Conservation (phyloP, 2,888 invertebrate genomes). For the Theretra japonica region DNA sequence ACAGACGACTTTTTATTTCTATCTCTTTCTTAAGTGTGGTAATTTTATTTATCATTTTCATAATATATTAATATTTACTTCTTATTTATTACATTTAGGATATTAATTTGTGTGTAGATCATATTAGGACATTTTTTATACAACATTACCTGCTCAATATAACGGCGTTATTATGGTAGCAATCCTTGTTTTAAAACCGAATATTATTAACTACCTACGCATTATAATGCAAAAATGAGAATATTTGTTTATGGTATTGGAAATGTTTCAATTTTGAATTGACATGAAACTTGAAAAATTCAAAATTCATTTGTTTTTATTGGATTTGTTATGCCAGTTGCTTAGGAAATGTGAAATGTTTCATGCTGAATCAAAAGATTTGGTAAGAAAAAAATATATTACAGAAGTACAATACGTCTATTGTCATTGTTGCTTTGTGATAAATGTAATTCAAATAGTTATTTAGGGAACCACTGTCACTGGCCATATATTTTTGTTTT, state of each 20-base stretch:
- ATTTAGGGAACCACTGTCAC: constrained; percentile 40
- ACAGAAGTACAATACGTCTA: constrained; percentile 35
- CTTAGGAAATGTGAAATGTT: constrained; percentile 36
- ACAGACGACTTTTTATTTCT: constrained; percentile 41
- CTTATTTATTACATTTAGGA: neutral
- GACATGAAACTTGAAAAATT: constrained; percentile 38
- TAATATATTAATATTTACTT: neutral
- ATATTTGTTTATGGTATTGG: constrained; percentile 60
- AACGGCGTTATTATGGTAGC: no score
- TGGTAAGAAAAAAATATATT: constrained; percentile 27
- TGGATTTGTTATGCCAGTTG: constrained; percentile 67
- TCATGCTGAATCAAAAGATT: neutral
- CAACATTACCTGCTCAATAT: no score
- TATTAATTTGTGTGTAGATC: neutral
- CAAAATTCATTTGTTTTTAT: constrained; percentile 69
- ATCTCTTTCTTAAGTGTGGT: constrained; percentile 39
- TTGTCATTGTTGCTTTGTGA: neutral
- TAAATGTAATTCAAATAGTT: neutral
- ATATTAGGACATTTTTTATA: no score
- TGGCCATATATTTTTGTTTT: constrained; percentile 57
- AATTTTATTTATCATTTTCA: neutral
- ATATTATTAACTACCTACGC: neutral
- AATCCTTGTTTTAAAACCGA: no score
- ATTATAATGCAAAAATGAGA: neutral
- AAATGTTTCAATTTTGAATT: constrained; percentile 46